Percentiles rank a stretch among this genome's conserved stretches.
Conservation (phyloP, 2,888 invertebrate species). For the Cerastoderma edule region DNA sequence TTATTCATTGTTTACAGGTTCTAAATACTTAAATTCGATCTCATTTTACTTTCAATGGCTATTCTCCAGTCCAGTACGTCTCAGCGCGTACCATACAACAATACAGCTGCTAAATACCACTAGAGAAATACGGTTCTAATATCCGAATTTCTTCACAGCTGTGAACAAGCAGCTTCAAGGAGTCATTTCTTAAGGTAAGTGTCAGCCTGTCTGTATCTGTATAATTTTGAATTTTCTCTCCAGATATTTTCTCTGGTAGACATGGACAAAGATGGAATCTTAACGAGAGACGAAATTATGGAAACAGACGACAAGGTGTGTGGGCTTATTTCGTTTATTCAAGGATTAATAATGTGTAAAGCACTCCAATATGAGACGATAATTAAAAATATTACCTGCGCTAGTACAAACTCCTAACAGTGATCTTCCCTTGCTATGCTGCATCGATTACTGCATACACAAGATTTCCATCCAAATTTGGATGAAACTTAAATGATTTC, state of each 20-base stretch:
- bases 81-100: not conserved
- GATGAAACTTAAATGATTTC: too few relatives aligned
- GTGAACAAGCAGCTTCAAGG: not conserved
- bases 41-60: too few relatives aligned
- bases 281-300: slow-evolving; percentile 45
- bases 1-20: too few relatives aligned
- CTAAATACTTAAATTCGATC: too few relatives aligned
- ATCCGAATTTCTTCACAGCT: not conserved
- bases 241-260: slow-evolving; percentile 55
- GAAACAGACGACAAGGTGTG: slow-evolving; percentile 29
- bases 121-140: not conserved
- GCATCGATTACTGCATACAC: not conserved
- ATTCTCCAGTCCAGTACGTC: not conserved
- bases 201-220: not conserved
- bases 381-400: not conserved
- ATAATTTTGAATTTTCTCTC: slow-evolving; percentile 13
- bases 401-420: not conserved
- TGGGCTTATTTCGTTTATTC: too few relatives aligned
- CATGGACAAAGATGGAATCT: slow-evolving; percentile 41
- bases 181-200: not conserved
- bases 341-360: too few relatives aligned
- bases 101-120: too few relatives aligned
- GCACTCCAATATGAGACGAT: not conserved
- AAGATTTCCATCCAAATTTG: slow-evolving; percentile 1
- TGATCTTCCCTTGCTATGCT: not conserved